A percentile compares a stretch with the other conserved stretches of the same genome.
phyloP scores from a whole-genome alignment of 2,797 vertebrate genomes.

The Microchirus variegatus region DNA sequence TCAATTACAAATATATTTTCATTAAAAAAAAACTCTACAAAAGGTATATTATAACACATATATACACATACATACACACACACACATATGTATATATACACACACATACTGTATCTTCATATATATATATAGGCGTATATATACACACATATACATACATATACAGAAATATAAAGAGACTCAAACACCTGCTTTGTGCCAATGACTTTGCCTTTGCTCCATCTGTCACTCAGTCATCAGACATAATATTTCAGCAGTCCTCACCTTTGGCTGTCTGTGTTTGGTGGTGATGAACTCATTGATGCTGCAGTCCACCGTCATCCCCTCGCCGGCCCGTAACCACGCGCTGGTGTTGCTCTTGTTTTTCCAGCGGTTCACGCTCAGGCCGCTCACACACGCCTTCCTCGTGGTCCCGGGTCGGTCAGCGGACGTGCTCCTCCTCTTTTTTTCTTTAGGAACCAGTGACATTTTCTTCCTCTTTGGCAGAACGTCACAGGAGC shows the following conservation, averaged over 20 bases:
- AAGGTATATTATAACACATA: too few species aligned
- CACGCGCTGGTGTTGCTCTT: slow-evolving; percentile 2
- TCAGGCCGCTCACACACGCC: slow-evolving; percentile 79
- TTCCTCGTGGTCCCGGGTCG: slow-evolving; percentile 63
- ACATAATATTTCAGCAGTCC: slow-evolving; percentile 1
- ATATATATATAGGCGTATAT: too few species aligned
- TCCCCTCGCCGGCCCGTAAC: neutral
- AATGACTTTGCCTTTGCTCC: too few species aligned
- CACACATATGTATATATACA: too few species aligned
- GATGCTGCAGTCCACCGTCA: slow-evolving; percentile 60
- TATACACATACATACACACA: too few species aligned
- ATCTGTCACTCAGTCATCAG: neutral
- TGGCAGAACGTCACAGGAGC: neutral
- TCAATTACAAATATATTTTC: too few species aligned
- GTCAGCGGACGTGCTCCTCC: slow-evolving; percentile 39
- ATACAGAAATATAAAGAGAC: too few species aligned
- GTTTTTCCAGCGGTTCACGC: slow-evolving; percentile 78
- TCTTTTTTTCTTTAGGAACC: slow-evolving; percentile 50
- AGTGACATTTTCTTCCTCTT: slow-evolving; percentile 26
- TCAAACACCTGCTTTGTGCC: too few species aligned
- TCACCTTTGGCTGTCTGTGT: slow-evolving; percentile 46
- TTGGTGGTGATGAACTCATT: slow-evolving; percentile 47
- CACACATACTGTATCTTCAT: too few species aligned
- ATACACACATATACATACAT: too few species aligned
- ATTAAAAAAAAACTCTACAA: too few species aligned